Base-by-base conservation (phyloP, 2,888 invertebrate genomes). In the Diarsia mendica region DNA sequence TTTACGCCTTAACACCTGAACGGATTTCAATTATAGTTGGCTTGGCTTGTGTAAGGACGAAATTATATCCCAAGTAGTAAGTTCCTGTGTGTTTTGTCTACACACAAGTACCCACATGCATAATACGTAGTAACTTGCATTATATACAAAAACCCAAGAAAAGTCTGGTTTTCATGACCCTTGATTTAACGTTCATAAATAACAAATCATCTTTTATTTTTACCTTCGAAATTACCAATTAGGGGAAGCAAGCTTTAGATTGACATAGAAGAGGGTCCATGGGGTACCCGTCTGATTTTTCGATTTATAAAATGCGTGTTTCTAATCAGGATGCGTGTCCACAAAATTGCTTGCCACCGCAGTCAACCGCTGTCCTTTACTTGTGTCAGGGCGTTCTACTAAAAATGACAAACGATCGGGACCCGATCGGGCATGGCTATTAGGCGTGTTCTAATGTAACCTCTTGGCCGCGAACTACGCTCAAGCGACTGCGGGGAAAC, bases 371-470 rank as follows among this genome's bases (percentile, higher is more conserved):
- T 51, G 51, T 48, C 8, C 28, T 55, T 75, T 33, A 28, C 39
- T 33, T 20, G 44, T 39, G 28, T 18, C 33, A 67, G 67, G 53
- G 39, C 20, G 13, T 64, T 3, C 76, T 66, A 80, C 72, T 72
- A 67, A 80, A 83, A 74, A 79, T 79, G 70, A 84, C 64, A 67
- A 77, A 84, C 72, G 66, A 48, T 51, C 23, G 13, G 58, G 55
- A 44, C 18, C 46, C n/a, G 33, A 73, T 48, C 44, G 67, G 33
- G 20, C 20, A 58, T 4, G 61, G 46, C 48, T 67, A 55, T 77
- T 68, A 72, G 23, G n/a, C 28, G 65, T 64, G 66, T 55, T 48
- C 49, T 70, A 64, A 66, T 71, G 64, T 60, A 33, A 53, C 39
- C 8, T 8, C 2, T 33, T 60, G 60, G 18, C 60, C 33, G 33